Evolutionary conservation across 2,888 invertebrate genomes (phyloP), one percentile per base, ranked within the genome.

Genomic region (Cosmopolites sordidus): DNA sequence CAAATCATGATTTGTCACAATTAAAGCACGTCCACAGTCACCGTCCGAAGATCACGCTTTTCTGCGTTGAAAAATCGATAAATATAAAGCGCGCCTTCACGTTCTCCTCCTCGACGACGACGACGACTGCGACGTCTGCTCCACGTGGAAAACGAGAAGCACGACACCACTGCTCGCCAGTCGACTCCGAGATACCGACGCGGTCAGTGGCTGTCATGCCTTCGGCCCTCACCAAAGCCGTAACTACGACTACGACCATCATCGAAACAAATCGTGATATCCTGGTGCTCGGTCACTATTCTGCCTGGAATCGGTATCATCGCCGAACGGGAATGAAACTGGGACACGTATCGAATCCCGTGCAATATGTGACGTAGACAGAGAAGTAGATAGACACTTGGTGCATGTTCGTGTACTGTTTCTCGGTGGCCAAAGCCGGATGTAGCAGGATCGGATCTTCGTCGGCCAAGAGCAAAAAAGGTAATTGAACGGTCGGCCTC

Each of bases 371-470:
- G 33, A 33, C 33, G n/a, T 33, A 12, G 12, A 22, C 22, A 22
- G 4, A 33, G 33, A 9, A 3, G 33, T 33, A 6, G 9, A 29
- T 12, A 44, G 22, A 51, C 16, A 42, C 14, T 37, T 46, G 27
- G 51, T 58, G 52, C 37, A 58, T 58, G 58, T 58, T 58, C 38
- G 58, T 58, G 43, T 58, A 58, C 43, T 58, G 58, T 52, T 58
- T 58, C 41, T 52, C 58, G 16, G 42, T 58, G 58, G 58, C 58
- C 29, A 58, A 58, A 52, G 54, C 58, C 54, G 55, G 58, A 55
- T 58, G 58, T 49, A 48, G 38, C 51, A 58, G 47, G 43, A 48
- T 58, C 30, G 58, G 58, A 30, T 18, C 54, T 44, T 45, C 55
- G 18, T 55, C 58, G 41, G 40, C 40, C 30, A 58, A 58, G 29